These are phyloP conservation scores for Stenolophus ochropezus DNA, from an alignment of 2,888 invertebrate species.

Conservation along the genomic window DNA sequence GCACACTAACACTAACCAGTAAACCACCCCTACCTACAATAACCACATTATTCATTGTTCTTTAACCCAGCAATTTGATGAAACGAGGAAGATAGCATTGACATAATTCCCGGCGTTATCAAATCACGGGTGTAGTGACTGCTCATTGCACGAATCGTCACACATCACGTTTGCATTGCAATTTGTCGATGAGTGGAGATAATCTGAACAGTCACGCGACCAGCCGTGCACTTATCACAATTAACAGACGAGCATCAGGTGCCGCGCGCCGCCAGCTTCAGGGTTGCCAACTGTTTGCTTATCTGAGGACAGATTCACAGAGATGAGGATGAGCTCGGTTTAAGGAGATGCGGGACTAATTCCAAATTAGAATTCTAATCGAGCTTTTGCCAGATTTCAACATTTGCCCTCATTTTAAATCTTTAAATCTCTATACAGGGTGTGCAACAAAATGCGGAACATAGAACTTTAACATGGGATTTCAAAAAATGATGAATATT, in stretches of 20 bases:
- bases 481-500: too few relatives aligned
- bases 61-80: too few relatives aligned
- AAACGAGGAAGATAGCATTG: too few relatives aligned
- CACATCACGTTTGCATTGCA: conserved; percentile 13
- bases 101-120: background rate
- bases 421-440: background rate
- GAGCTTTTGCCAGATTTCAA: background rate
- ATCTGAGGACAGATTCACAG: background rate
- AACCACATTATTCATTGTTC: too few relatives aligned
- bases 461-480: too few relatives aligned
- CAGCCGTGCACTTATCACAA: conserved; percentile 41
- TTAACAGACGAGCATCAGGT: conserved; percentile 54
- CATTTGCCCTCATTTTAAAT: background rate
- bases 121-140: background rate
- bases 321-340: background rate
- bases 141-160: conserved; percentile 5
- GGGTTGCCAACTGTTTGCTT: background rate
- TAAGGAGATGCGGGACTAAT: background rate
- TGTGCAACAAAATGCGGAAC: too few relatives aligned
- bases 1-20: too few relatives aligned
- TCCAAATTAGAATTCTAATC: background rate
- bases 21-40: too few relatives aligned
- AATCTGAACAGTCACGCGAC: conserved; percentile 27
- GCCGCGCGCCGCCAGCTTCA: background rate
- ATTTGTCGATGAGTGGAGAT: conserved; percentile 15